phyloP scores from a whole-genome alignment of 1,140 invertebrate genomes.

The Drosophila orena region DNA sequence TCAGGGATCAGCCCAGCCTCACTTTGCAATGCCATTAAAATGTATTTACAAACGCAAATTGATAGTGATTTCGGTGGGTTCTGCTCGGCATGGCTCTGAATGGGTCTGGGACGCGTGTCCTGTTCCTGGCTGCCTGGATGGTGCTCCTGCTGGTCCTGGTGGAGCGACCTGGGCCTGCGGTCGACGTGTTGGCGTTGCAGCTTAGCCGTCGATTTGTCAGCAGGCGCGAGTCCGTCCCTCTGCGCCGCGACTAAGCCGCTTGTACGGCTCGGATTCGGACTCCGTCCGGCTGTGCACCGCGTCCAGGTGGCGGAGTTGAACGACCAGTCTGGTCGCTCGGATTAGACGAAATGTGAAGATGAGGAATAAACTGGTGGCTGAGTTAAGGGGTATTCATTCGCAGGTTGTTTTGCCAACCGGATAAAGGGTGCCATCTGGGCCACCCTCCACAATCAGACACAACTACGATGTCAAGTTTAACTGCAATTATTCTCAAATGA shows the following conservation, averaged over 20 bases:
- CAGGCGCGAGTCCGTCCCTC: constrained; percentile 12
- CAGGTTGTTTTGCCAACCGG: too few species aligned
- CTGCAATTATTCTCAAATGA: constrained; percentile 71
- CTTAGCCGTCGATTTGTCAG: constrained; percentile 63
- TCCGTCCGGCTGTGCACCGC: background rate
- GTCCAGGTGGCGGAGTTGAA: constrained; percentile 15
- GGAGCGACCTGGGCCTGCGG: constrained; percentile 1
- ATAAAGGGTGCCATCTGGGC: too few species aligned
- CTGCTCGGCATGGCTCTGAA: constrained; percentile 13
- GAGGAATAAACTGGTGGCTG: too few species aligned
- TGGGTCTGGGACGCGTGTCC: background rate
- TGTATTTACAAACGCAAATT: constrained; percentile 84
- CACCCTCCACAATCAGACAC: constrained; percentile 29
- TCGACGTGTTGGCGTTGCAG: constrained; percentile 69
- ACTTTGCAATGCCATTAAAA: constrained; percentile 83
- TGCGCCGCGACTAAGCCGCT: constrained; percentile 9
- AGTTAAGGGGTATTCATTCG: too few species aligned
- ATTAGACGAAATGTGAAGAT: too few species aligned
- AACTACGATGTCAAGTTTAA: constrained; percentile 52
- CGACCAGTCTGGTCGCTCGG: constrained; percentile 1
- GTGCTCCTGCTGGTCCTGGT: background rate
- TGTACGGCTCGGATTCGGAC: background rate
- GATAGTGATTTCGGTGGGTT: constrained; percentile 70
- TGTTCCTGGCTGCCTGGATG: constrained; percentile 3
- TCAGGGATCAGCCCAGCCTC: constrained; percentile 53